These are phyloP conservation scores for Nemotelus pantherinus DNA, from an alignment of 2,888 invertebrate species.

Conservation along the genomic window DNA sequence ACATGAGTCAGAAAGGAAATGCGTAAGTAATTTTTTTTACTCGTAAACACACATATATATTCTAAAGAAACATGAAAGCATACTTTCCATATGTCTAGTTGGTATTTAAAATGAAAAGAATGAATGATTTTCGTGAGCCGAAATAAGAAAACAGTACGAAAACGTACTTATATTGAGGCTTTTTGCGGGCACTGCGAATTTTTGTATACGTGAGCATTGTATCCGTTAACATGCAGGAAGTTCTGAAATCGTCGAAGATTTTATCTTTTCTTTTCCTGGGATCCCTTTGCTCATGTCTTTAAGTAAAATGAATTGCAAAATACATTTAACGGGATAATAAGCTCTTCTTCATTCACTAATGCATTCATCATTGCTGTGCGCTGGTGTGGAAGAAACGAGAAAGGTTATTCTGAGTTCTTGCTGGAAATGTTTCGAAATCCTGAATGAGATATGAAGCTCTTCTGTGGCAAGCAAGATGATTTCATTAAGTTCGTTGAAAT, in stretches of 20 bases:
- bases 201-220: neutral
- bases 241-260: neutral
- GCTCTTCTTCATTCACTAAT: neutral
- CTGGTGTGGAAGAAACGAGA: neutral
- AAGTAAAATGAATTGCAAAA: conserved; percentile 15
- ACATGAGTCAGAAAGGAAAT: conserved; percentile 68
- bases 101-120: conserved; percentile 2
- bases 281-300: conserved; percentile 2
- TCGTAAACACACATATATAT: conserved; percentile 31
- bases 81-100: conserved; percentile 17
- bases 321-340: conserved; percentile 12
- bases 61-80: conserved; percentile 25
- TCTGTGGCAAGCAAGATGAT: too few relatives aligned
- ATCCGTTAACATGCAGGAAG: too few relatives aligned
- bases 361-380: neutral
- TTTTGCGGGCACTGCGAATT: neutral
- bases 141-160: neutral
- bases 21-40: conserved; percentile 63
- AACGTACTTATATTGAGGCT: neutral
- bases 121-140: conserved; percentile 6
- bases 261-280: neutral
- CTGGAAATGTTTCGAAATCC: neutral
- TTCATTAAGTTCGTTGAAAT: too few relatives aligned
- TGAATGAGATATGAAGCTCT: too few relatives aligned
- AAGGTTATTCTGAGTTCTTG: neutral